Evolutionary conservation across 1,140 invertebrate genomes (phyloP).

Genomic region (Radopholus similis): DNA sequence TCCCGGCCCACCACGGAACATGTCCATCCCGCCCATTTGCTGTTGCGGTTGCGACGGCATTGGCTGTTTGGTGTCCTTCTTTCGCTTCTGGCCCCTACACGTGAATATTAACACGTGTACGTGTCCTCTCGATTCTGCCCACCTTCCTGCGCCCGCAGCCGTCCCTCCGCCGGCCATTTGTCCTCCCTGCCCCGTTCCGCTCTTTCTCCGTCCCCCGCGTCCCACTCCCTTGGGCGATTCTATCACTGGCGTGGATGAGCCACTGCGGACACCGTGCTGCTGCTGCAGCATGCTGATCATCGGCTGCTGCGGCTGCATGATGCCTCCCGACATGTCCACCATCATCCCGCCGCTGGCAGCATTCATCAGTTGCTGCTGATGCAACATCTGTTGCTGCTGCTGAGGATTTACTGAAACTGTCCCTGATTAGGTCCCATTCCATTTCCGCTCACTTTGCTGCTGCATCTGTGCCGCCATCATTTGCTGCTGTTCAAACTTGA

Average conservation of each 20-base stretch:
- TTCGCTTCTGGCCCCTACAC: constrained; percentile 17
- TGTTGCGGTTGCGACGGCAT: not conserved
- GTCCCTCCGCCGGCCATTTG: constrained; percentile 1
- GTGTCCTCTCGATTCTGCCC: not conserved
- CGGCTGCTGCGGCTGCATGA: constrained; percentile 8
- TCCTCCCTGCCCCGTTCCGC: not conserved
- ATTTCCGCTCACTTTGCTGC: not conserved
- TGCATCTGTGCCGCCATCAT: constrained; percentile 6
- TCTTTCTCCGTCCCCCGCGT: constrained; percentile 17
- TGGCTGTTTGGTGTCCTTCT: constrained; percentile 15
- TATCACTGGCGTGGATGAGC: constrained; percentile 4
- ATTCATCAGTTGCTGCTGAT: not conserved
- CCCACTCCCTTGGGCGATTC: constrained; percentile 15
- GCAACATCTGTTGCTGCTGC: constrained; percentile 21
- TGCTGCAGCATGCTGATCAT: constrained; percentile 30
- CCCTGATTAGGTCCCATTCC: not conserved
- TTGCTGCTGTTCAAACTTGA: constrained; percentile 14
- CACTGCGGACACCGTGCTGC: constrained; percentile 5
- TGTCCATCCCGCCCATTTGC: too few relatives aligned
- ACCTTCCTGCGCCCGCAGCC: constrained; percentile 10
- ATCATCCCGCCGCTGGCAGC: not conserved
- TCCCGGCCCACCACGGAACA: too few relatives aligned
- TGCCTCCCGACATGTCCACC: too few relatives aligned
- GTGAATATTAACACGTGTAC: not conserved
- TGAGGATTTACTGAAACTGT: constrained; percentile 3